Evolutionary conservation across 2,888 invertebrate genomes (phyloP).

Genomic region (Eulithis testata): DNA sequence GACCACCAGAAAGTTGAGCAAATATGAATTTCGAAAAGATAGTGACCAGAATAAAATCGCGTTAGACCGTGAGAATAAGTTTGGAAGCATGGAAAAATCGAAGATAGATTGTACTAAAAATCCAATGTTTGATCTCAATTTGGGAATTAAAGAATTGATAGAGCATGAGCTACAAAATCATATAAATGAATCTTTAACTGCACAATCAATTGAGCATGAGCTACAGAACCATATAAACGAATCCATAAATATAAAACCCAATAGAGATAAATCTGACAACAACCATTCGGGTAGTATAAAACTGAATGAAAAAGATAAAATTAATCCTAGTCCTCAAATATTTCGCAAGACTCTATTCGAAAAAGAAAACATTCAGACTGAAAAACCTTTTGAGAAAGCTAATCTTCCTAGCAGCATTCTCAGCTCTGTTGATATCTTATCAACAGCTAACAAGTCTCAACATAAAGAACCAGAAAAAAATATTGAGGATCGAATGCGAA

Average conservation of each 20-base stretch:
- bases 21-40: conserved; percentile 55
- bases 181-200: conserved; percentile 56
- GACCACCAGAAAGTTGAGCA: conserved; percentile 47
- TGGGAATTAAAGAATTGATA: conserved; percentile 56
- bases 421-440: conserved; percentile 41
- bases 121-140: conserved; percentile 29
- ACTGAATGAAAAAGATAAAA: conserved; percentile 60
- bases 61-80: conserved; percentile 52
- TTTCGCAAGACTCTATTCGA: conserved; percentile 61
- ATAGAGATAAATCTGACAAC: conserved; percentile 55
- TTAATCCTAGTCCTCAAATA: conserved; percentile 50
- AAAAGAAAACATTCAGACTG: conserved; percentile 79
- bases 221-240: conserved; percentile 57
- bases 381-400: conserved; percentile 69
- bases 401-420: conserved; percentile 47
- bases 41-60: conserved; percentile 51
- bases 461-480: conserved; percentile 67
- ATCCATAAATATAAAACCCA: conserved; percentile 56
- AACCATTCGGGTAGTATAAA: conserved; percentile 40
- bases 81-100: conserved; percentile 30
- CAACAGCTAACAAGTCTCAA: conserved; percentile 47
- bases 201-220: conserved; percentile 58
- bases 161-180: conserved; percentile 59
- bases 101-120: conserved; percentile 34
- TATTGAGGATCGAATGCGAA: conserved; percentile 66